phyloP scores from a whole-genome alignment of 2,113 vertebrate genomes.

The Thamnophis sirtalis region DNA sequence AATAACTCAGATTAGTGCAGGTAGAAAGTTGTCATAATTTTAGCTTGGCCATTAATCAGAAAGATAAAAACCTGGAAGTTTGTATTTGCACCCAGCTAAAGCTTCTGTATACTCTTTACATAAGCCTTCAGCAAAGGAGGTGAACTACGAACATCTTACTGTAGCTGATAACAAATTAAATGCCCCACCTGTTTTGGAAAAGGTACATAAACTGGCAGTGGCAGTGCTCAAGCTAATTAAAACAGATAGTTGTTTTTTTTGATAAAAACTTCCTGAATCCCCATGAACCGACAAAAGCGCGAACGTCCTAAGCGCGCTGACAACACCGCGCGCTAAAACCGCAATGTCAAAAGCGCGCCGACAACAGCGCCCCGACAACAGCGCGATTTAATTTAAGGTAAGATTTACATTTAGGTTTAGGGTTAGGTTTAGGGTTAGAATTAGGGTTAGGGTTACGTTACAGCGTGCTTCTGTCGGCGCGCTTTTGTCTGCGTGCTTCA shows the following conservation, averaged over 20 bases:
- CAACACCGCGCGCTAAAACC: too few species aligned
- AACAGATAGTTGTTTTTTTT: neutral
- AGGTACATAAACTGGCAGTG: neutral
- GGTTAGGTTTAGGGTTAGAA: too few species aligned
- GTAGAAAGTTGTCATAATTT: neutral
- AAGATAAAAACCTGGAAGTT: neutral
- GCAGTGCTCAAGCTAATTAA: neutral
- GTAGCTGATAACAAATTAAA: neutral
- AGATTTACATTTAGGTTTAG: too few species aligned
- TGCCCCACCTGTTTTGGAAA: slow-evolving; percentile 3
- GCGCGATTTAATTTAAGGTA: too few species aligned
- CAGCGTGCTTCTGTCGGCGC: too few species aligned
- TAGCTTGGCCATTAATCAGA: neutral
- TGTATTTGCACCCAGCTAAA: slow-evolving; percentile 10
- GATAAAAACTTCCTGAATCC: slow-evolving; percentile 23
- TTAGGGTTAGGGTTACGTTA: too few species aligned
- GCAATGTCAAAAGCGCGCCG: too few species aligned
- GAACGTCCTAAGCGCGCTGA: too few species aligned
- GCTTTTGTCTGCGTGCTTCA: too few species aligned
- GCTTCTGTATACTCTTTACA: neutral
- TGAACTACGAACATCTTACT: neutral
- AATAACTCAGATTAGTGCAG: neutral
- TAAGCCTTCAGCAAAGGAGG: neutral
- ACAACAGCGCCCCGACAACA: too few species aligned
- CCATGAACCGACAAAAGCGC: too few species aligned